Conservation (phyloP, 2,113 vertebrate species). For the Picathartes gymnocephalus region DNA sequence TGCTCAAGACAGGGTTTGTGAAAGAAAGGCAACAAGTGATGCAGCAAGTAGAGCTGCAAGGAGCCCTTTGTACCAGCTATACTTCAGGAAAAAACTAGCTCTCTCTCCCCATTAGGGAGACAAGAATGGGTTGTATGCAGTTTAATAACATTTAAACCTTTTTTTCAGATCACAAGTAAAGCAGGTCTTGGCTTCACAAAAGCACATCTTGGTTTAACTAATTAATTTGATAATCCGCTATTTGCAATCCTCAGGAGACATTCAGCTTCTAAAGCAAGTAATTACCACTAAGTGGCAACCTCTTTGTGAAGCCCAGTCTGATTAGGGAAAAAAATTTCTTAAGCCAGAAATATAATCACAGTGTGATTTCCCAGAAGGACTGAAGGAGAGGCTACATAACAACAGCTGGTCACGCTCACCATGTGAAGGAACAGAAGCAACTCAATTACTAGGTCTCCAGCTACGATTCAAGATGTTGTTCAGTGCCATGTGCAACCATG, state of each 20-base stretch:
- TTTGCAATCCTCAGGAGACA: conserved; percentile 38
- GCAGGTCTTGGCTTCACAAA: conserved; percentile 19
- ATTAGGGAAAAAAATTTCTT: conserved; percentile 38
- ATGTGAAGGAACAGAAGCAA: neutral
- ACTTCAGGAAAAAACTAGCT: neutral
- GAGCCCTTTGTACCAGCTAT: neutral
- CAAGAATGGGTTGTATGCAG: neutral
- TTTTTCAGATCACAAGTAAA: conserved; percentile 31
- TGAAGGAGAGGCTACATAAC: neutral
- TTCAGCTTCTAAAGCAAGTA: conserved; percentile 45
- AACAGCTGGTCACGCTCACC: conserved; percentile 34
- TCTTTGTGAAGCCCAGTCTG: conserved; percentile 47
- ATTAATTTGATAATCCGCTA: conserved; percentile 66
- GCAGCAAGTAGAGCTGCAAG: neutral
- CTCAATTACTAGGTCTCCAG: neutral
- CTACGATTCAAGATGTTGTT: neutral
- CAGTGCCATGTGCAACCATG: neutral
- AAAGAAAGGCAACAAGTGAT: neutral
- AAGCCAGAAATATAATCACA: conserved; percentile 49
- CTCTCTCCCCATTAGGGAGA: neutral
- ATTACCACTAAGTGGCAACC: conserved; percentile 59
- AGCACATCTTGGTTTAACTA: conserved; percentile 60
- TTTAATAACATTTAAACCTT: conserved; percentile 26
- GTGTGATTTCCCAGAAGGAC: conserved; percentile 53
- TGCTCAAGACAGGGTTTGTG: neutral